Percentiles rank a stretch among this genome's conserved stretches.
These are phyloP conservation scores for Syngnathus floridae DNA, from an alignment of 2,113 vertebrate species.

Conservation along the genomic window DNA sequence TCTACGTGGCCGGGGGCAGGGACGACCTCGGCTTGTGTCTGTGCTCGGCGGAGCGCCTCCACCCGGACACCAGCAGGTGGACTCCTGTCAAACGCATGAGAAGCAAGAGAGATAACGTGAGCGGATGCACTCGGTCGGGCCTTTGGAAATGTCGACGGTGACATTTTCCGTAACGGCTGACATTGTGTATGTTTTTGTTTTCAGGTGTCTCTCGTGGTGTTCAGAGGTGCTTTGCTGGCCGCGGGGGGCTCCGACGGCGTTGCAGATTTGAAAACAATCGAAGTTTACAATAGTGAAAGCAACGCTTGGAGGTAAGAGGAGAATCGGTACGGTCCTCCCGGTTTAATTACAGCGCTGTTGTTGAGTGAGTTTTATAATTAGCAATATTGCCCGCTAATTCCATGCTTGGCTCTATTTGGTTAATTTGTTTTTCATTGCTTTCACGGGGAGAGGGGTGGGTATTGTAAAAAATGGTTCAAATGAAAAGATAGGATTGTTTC, in stretches of 20 bases:
- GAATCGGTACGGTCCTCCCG: neutral
- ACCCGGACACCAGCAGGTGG: conserved; percentile 52
- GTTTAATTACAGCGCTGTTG: neutral
- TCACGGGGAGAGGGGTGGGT: too few species aligned
- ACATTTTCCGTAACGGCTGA: neutral
- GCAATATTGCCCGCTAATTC: neutral
- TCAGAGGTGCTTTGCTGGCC: conserved; percentile 57
- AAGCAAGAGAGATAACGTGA: conserved; percentile 55
- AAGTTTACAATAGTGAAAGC: conserved; percentile 59
- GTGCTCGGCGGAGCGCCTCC: conserved; percentile 52
- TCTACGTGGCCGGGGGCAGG: conserved; percentile 59
- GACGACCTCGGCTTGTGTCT: conserved; percentile 61
- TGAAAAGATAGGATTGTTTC: neutral
- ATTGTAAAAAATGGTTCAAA: neutral
- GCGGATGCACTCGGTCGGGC: conserved; percentile 5
- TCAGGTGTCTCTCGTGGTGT: conserved; percentile 57
- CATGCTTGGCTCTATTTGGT: neutral
- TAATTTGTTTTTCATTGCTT: neutral
- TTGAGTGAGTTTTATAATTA: neutral
- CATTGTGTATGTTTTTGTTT: neutral
- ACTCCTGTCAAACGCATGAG: conserved; percentile 54
- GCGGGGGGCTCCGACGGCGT: conserved; percentile 61
- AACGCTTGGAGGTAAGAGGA: conserved; percentile 61
- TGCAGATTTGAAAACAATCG: conserved; percentile 58
- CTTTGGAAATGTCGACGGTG: neutral